Evolutionary conservation across 2,888 invertebrate genomes (phyloP).

Genomic region (Sceliomorpha sp.): DNA sequence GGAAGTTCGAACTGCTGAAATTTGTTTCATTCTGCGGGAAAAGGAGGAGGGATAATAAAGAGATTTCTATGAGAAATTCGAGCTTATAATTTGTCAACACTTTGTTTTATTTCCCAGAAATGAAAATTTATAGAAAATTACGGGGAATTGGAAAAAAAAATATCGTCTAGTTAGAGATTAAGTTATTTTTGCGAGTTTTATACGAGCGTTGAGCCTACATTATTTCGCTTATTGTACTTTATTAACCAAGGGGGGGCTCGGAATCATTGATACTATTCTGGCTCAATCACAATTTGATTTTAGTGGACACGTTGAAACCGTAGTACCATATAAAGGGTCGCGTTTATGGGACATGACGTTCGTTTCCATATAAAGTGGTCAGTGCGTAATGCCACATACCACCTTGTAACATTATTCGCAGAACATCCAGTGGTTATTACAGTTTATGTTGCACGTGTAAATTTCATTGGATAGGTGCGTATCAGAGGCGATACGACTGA

Average conservation of each 20-base stretch:
- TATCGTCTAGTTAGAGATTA: too few relatives aligned
- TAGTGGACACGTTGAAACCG: constrained; percentile 19
- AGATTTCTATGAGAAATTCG: too few relatives aligned
- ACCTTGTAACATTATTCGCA: constrained; percentile 34
- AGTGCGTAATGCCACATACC: constrained; percentile 30
- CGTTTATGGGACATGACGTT: constrained; percentile 30
- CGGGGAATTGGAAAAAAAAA: too few relatives aligned
- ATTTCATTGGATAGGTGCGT: constrained; percentile 23
- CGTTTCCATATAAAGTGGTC: constrained; percentile 42
- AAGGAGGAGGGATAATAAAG: too few relatives aligned
- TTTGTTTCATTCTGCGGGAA: constrained; percentile 8
- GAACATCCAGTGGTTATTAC: constrained; percentile 27
- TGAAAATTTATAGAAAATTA: too few relatives aligned
- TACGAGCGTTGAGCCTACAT: too few relatives aligned
- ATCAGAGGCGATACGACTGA: constrained; percentile 8
- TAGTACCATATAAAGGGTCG: constrained; percentile 33
- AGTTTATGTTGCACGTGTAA: constrained; percentile 24
- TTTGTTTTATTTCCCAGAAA: too few relatives aligned
- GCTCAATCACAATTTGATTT: constrained; percentile 29
- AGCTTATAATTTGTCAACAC: too few relatives aligned
- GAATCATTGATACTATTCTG: constrained; percentile 13
- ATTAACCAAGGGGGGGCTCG: too few relatives aligned
- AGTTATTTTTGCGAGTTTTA: too few relatives aligned
- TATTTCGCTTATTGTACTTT: too few relatives aligned
- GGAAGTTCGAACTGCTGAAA: constrained; percentile 1